Evolutionary conservation across 2,797 vertebrate species (phyloP).

Genomic region (Pangasius sanitwongsei): DNA sequence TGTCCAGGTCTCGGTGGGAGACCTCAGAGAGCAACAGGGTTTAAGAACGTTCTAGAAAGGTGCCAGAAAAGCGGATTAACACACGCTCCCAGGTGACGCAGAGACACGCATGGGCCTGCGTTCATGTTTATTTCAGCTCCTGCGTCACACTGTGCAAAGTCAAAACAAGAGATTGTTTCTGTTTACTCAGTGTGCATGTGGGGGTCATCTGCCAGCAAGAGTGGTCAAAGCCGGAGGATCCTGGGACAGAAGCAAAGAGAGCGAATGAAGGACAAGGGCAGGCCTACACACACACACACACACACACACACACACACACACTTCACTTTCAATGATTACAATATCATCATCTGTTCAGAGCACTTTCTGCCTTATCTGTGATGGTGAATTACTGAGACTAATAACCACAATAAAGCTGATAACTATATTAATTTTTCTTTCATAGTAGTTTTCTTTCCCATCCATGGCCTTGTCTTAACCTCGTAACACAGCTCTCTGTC

Average conservation of each 20-base stretch:
- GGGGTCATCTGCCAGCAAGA: conserved; percentile 61
- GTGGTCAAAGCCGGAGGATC: conserved; percentile 25
- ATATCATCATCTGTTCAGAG: background rate
- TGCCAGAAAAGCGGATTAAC: conserved; percentile 52
- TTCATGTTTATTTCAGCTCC: conserved; percentile 51
- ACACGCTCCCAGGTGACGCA: conserved; percentile 36
- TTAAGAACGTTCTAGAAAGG: conserved; percentile 27
- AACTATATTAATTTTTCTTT: background rate
- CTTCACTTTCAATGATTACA: background rate
- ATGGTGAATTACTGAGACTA: background rate
- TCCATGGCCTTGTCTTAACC: background rate
- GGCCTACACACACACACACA: background rate
- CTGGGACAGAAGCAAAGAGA: conserved; percentile 40
- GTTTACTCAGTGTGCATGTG: conserved; percentile 1
- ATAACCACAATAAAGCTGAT: background rate
- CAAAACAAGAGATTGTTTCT: conserved; percentile 52
- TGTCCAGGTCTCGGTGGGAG: conserved; percentile 37
- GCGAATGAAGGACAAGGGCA: conserved; percentile 35
- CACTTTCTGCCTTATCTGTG: background rate
- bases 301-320: background rate
- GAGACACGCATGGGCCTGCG: conserved; percentile 18
- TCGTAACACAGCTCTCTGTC: background rate
- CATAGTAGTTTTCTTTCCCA: background rate
- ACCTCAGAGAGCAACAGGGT: conserved; percentile 42
- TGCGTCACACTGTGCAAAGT: conserved; percentile 40